Percentiles rank a stretch among this genome's conserved stretches.
Evolutionary conservation across 2,888 invertebrate species (phyloP).

Genomic region (Nematopogon swammerdamellus): DNA sequence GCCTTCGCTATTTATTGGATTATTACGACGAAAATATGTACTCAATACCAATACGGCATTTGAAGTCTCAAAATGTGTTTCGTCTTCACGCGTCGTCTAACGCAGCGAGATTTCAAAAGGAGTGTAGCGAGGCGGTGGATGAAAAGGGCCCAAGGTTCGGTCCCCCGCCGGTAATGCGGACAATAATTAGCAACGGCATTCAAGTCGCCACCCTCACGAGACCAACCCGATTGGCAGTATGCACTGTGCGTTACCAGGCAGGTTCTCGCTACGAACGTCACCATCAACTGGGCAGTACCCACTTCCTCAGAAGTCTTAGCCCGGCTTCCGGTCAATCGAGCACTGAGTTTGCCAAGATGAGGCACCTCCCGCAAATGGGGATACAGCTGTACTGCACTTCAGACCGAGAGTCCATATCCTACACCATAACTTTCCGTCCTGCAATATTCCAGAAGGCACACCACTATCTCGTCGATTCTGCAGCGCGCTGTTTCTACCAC

Average conservation of each 20-base stretch:
- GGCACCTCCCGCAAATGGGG: slow-evolving; percentile 76
- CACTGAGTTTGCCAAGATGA: slow-evolving; percentile 66
- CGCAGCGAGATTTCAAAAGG: too few species aligned
- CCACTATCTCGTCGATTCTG: slow-evolving; percentile 28
- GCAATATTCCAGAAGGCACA: slow-evolving; percentile 23
- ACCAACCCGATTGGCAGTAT: neutral
- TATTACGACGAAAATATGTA: too few species aligned
- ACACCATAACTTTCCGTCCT: slow-evolving; percentile 56
- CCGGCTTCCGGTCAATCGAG: slow-evolving; percentile 66
- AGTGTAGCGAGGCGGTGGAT: too few species aligned
- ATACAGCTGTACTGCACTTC: slow-evolving; percentile 62
- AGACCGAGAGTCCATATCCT: slow-evolving; percentile 77
- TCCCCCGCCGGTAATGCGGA: neutral
- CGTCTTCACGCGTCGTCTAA: too few species aligned
- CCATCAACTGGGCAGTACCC: slow-evolving; percentile 71
- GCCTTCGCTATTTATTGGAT: too few species aligned
- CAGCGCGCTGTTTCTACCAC: slow-evolving; percentile 25
- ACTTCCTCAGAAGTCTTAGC: slow-evolving; percentile 74
- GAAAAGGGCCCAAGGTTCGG: neutral
- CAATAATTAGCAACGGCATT: neutral
- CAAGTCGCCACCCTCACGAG: neutral
- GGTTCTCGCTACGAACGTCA: slow-evolving; percentile 82
- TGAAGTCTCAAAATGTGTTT: too few species aligned
- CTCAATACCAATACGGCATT: too few species aligned
- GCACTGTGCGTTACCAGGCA: slow-evolving; percentile 46